These are phyloP conservation scores for Drosophila elegans DNA, from an alignment of 1,140 invertebrate genomes.

Conservation along the genomic window DNA sequence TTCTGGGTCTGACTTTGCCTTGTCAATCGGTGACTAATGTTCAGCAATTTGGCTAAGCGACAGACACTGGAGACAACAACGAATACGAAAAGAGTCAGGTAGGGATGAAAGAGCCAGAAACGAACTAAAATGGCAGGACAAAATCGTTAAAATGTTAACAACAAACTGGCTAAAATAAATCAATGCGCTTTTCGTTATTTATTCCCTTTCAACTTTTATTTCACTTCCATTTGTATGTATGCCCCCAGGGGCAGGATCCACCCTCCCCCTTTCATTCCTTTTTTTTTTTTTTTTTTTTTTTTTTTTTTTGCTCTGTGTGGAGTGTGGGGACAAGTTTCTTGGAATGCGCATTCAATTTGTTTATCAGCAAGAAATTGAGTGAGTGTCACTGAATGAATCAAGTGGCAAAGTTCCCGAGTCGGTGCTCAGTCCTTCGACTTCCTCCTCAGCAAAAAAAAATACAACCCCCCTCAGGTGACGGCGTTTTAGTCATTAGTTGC, in stretches of 20 bases:
- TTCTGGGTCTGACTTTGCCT: conserved; percentile 51
- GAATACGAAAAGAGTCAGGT: neutral
- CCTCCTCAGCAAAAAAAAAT: neutral
- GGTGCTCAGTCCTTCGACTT: conserved; percentile 22
- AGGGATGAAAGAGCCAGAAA: conserved; percentile 5
- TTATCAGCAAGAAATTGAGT: conserved; percentile 80
- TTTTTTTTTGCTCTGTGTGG: neutral
- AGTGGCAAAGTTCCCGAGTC: conserved; percentile 50
- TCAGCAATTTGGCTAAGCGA: conserved; percentile 82
- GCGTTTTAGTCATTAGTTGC: conserved; percentile 77
- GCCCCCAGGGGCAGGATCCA: conserved; percentile 39
- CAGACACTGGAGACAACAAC: conserved; percentile 55
- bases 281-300: neutral
- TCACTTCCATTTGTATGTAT: conserved; percentile 34
- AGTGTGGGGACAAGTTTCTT: conserved; percentile 9
- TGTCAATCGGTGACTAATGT: conserved; percentile 83
- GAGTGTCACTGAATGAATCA: conserved; percentile 79
- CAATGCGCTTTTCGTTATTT: conserved; percentile 79
- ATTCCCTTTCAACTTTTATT: conserved; percentile 78
- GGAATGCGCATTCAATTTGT: conserved; percentile 78
- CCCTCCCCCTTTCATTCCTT: neutral
- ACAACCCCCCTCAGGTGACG: conserved; percentile 31
- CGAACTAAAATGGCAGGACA: conserved; percentile 74
- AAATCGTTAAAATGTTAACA: conserved; percentile 83
- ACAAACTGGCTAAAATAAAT: conserved; percentile 80